phyloP scores from a whole-genome alignment of 2,888 invertebrate genomes.

The Eupithecia insigniata region DNA sequence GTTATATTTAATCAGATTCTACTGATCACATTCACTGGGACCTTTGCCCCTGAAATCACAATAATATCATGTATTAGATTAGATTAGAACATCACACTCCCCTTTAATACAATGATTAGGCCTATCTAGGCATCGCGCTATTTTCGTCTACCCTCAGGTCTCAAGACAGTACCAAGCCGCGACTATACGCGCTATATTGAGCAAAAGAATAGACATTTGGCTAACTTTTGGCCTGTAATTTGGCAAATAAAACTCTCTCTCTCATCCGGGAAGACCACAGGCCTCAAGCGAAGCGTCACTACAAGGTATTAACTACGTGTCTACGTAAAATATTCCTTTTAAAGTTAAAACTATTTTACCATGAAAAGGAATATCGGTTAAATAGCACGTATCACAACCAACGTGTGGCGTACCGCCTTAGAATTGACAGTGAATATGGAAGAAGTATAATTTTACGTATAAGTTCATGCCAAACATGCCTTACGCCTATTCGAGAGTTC shows the following conservation, averaged over 20 bases:
- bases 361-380: conserved; percentile 62
- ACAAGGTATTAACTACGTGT: conserved; percentile 79
- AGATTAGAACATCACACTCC: conserved; percentile 30
- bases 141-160: conserved; percentile 26
- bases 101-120: conserved; percentile 36
- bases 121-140: conserved; percentile 37
- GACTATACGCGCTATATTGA: conserved; percentile 56
- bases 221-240: conserved; percentile 72
- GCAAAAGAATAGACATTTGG: conserved; percentile 66
- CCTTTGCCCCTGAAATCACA: conserved; percentile 32
- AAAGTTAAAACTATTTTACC: conserved; percentile 47
- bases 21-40: conserved; percentile 41
- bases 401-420: conserved; percentile 78
- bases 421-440: conserved; percentile 80
- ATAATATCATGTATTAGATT: conserved; percentile 30
- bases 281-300: conserved; percentile 79
- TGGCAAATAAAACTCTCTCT: conserved; percentile 70
- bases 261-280: conserved; percentile 73
- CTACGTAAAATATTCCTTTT: conserved; percentile 72
- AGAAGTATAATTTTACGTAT: conserved; percentile 71
- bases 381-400: conserved; percentile 83
- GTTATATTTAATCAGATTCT: conserved; percentile 30
- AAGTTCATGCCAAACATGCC: conserved; percentile 77
- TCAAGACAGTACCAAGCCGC: conserved; percentile 30
- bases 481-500: conserved; percentile 39